Percentiles rank a stretch among this genome's conserved stretches.
phyloP scores from a whole-genome alignment of 2,797 vertebrate genomes.

The Gobionotothen gibberifrons region DNA sequence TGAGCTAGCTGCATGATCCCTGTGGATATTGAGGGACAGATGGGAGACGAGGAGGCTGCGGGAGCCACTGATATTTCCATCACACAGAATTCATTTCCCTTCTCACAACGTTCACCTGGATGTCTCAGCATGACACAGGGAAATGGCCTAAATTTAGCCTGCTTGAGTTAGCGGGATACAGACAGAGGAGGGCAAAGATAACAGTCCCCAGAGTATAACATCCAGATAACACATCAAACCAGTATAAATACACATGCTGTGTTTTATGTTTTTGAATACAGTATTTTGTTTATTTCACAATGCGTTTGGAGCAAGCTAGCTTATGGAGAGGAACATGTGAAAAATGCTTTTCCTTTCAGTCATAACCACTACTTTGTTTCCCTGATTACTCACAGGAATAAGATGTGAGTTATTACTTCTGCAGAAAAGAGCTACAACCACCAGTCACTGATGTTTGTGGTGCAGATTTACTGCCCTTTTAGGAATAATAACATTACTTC shows the following conservation, averaged over 20 bases:
- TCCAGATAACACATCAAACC: not conserved
- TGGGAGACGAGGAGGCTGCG: constrained; percentile 30
- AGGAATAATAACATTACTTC: constrained; percentile 20
- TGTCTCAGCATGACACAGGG: constrained; percentile 48
- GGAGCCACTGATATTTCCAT: constrained; percentile 61
- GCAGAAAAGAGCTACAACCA: not conserved
- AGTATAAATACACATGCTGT: not conserved
- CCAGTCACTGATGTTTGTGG: not conserved
- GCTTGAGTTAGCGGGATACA: constrained; percentile 16
- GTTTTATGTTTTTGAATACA: not conserved
- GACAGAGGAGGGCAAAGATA: constrained; percentile 7
- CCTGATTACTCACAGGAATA: constrained; percentile 2
- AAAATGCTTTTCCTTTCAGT: not conserved
- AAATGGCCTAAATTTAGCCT: constrained; percentile 54
- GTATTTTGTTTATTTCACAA: not conserved
- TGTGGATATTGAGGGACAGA: constrained; percentile 34
- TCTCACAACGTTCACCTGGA: constrained; percentile 56
- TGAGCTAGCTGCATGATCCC: constrained; percentile 32
- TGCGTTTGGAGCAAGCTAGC: no score
- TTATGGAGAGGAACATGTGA: not conserved
- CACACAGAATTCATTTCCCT: constrained; percentile 58
- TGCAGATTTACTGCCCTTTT: constrained; percentile 19
- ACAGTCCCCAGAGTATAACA: constrained; percentile 19
- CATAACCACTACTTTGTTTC: not conserved
- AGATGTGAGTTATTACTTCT: constrained; percentile 11